Evolutionary conservation across 1,140 invertebrate species (phyloP).

Genomic region (Subanguina moxae): DNA sequence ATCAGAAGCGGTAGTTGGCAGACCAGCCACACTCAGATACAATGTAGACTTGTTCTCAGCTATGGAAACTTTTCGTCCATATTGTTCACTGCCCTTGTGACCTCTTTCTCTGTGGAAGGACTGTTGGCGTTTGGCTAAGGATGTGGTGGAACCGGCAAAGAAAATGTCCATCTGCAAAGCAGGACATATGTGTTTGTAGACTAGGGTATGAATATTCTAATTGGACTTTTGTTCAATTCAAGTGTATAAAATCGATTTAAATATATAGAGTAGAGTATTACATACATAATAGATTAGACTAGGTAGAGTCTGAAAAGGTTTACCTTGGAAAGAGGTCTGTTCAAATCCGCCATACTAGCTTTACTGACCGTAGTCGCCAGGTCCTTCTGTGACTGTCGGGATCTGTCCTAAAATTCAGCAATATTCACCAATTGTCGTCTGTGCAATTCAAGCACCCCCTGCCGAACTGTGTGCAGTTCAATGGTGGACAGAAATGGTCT

Average conservation of each 20-base stretch:
- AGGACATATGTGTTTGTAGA: no score
- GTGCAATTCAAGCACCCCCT: constrained; percentile 10
- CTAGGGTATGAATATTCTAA: no score
- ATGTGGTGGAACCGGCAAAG: constrained; percentile 74
- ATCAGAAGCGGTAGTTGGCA: constrained; percentile 63
- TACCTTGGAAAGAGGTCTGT: constrained; percentile 78
- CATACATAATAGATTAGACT: no score
- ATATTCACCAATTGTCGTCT: neutral
- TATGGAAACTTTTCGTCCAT: neutral
- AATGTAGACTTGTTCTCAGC: constrained; percentile 27
- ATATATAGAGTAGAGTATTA: no score
- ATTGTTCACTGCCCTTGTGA: constrained; percentile 3
- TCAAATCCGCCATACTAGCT: constrained; percentile 64
- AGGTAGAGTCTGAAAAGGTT: neutral
- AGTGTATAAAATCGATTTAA: no score
- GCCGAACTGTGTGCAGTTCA: constrained; percentile 44
- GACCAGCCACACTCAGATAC: constrained; percentile 41
- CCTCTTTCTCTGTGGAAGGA: constrained; percentile 6
- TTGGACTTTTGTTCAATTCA: no score
- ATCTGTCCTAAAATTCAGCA: constrained; percentile 29
- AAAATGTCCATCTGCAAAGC: constrained; percentile 81
- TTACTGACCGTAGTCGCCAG: constrained; percentile 47
- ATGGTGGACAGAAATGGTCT: constrained; percentile 51
- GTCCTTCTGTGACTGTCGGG: constrained; percentile 34
- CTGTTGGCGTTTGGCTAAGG: constrained; percentile 20